A percentile compares a stretch with the other conserved stretches of the same genome.
phyloP scores from a whole-genome alignment of 2,113 vertebrate species.

The Crotalus helleri region DNA sequence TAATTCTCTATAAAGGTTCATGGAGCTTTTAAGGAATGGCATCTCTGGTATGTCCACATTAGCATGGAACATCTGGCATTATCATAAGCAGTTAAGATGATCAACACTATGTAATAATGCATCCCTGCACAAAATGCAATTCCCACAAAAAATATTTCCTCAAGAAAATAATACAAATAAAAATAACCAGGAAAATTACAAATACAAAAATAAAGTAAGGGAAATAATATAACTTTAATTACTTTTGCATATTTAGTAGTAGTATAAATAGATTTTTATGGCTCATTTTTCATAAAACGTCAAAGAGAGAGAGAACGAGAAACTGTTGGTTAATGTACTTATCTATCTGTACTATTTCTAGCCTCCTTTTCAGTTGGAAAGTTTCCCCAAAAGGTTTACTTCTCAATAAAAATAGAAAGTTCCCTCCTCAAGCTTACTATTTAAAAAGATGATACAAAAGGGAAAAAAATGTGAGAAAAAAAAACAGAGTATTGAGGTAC shows the following conservation, averaged over 20 bases:
- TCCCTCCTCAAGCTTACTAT: not conserved
- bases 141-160: constrained; percentile 20
- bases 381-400: not conserved
- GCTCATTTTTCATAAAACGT: not conserved
- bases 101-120: constrained; percentile 34
- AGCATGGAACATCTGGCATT: constrained; percentile 32
- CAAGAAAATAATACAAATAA: not conserved
- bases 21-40: constrained; percentile 51
- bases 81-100: constrained; percentile 51
- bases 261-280: not conserved
- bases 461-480: not conserved
- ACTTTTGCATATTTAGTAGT: not conserved
- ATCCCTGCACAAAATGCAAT: constrained; percentile 33
- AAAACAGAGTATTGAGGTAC: not conserved
- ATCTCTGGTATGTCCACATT: constrained; percentile 56
- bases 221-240: not conserved
- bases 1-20: constrained; percentile 48
- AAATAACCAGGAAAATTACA: constrained; percentile 8
- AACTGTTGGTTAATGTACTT: not conserved
- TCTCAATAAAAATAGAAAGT: not conserved
- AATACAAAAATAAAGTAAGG: constrained; percentile 5
- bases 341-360: not conserved
- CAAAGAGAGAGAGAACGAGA: not conserved
- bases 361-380: not conserved
- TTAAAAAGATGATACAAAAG: not conserved